Base-by-base conservation (phyloP, 2,888 invertebrate species). In the Lasioglossum calceatum region DNA sequence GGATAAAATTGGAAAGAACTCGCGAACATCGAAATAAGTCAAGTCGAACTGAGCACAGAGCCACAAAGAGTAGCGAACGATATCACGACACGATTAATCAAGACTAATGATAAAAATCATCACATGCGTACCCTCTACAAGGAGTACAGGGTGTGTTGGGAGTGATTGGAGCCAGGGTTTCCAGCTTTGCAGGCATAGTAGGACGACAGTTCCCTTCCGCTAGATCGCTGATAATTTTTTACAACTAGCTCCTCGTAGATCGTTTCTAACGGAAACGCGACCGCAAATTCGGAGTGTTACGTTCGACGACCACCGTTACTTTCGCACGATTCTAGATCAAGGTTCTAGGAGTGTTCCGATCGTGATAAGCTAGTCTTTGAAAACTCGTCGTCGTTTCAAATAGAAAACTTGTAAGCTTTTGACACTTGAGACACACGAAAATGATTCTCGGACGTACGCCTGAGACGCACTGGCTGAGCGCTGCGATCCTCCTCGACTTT, bases 111-210 rank as follows among this genome's bases (percentile, higher is more conserved):
- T 47, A 58, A 39, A 54, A 81, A 77, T 70, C 39, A 42, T 42
- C 58, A 70, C 44, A 70, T 32, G 87, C 90, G 19, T 93, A 93
- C 93, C 92, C 91, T 84, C 87, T 92, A 47, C 85, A 93, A 72
- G 89, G 77, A 7, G 85, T 82, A 50, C 85, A 89, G 39, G 91
- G 54, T 70, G 16, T 8, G 19, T 89, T 89, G 75, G 92, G 93
- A 42, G 90, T 84, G 70, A 92, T 84, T 10, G 92, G 86, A 4
- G 92, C 78, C 36, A 92, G 87, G 32, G 93, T 77, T 74, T 91
- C 94, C 81, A 94, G 83, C 86, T 94, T 94, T 44, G 94, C 90
- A 23, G 94, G 94, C 94, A 94, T 94, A 42, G 23, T 71, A 42
- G 14, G 42, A n/a, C 42, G n/a, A 42, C 39, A 10, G 10, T 42